Conservation (phyloP, 2,113 vertebrate genomes). For the Alouatta palliata region DNA sequence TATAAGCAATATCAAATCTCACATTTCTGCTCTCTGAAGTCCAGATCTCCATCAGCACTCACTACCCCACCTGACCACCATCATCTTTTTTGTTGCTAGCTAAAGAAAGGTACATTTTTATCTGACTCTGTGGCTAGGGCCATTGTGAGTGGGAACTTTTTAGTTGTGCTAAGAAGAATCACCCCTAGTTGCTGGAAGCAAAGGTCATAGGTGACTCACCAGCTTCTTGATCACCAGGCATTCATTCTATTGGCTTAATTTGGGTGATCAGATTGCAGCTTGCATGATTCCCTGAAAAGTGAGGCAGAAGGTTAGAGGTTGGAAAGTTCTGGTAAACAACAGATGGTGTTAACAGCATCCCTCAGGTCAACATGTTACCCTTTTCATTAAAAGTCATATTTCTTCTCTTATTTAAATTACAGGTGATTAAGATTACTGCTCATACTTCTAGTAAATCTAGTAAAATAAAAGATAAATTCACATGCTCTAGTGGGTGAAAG, state of each 20-base stretch:
- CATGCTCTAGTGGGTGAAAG: not conserved
- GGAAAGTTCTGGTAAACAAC: not conserved
- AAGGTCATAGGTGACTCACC: not conserved
- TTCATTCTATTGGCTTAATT: not conserved
- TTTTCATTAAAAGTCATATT: not conserved
- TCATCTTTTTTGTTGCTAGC: not conserved
- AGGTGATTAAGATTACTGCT: not conserved
- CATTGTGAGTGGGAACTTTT: not conserved
- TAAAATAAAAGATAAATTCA: conserved; percentile 38
- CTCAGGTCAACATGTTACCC: not conserved
- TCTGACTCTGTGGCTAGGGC: not conserved
- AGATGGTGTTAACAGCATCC: not conserved
- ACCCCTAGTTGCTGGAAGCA: not conserved
- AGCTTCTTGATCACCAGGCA: not conserved
- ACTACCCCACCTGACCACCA: not conserved
- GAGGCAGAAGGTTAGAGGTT: not conserved
- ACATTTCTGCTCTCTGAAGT: not conserved
- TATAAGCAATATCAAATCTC: not conserved
- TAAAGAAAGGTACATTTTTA: not conserved
- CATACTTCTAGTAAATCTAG: not conserved
- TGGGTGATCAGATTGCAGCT: not conserved
- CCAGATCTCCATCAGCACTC: not conserved
- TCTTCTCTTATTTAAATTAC: not conserved
- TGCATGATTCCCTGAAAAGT: not conserved
- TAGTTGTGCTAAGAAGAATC: not conserved